These are phyloP conservation scores for Ariopsis seemanni DNA, from an alignment of 2,113 vertebrate genomes.

Conservation along the genomic window DNA sequence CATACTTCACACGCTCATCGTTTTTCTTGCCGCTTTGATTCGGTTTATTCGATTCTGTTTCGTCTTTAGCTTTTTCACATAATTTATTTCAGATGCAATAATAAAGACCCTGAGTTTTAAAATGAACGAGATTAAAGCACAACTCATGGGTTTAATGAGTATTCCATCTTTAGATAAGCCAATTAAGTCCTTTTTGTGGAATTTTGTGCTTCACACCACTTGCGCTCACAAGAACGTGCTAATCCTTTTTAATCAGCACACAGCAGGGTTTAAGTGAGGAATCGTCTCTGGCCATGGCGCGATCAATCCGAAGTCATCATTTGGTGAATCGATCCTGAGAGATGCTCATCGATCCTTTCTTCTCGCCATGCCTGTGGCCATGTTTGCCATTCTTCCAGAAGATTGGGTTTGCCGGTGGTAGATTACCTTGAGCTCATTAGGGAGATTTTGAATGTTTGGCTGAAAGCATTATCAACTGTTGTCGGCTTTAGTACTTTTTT, in stretches of 20 bases:
- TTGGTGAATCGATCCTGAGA: constrained; percentile 34
- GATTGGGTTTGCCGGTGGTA: neutral
- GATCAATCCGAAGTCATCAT: constrained; percentile 46
- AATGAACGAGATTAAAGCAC: constrained; percentile 8
- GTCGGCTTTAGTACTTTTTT: neutral
- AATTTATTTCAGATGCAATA: neutral
- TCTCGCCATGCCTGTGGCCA: neutral
- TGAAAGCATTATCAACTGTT: neutral
- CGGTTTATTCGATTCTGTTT: neutral
- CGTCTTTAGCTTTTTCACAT: neutral
- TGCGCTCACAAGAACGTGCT: neutral
- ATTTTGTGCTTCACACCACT: constrained; percentile 14
- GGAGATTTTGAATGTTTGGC: constrained; percentile 20
- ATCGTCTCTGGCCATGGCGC: constrained; percentile 36
- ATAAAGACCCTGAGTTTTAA: neutral
- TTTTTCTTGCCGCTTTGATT: neutral
- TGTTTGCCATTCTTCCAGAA: constrained; percentile 14
- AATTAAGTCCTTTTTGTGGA: constrained; percentile 15
- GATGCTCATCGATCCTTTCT: constrained; percentile 42
- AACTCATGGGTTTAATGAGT: constrained; percentile 7
- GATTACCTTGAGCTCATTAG: constrained; percentile 29
- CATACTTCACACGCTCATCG: neutral
- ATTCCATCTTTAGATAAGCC: constrained; percentile 26
- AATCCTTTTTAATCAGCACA: constrained; percentile 34
- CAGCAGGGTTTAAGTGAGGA: constrained; percentile 40